Evolutionary conservation across 2,888 invertebrate genomes (phyloP), one percentile per base, ranked within the genome.

Genomic region (Papilio demoleus): DNA sequence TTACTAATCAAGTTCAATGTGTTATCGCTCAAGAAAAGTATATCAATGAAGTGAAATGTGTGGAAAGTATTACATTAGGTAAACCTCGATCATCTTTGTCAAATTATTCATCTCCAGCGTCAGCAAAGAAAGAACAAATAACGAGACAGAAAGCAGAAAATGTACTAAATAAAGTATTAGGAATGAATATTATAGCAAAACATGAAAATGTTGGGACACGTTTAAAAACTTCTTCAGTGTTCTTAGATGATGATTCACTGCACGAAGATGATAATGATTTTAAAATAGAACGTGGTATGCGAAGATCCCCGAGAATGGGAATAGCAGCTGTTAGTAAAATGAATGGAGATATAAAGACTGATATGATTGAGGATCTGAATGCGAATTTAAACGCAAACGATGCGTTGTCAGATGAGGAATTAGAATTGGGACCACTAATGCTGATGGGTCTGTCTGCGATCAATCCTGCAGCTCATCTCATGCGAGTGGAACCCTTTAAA

Each of bases 361-460:
- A 88, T 72, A 80, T 77, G 72, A 76, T 75, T 58, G 88, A 89
- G 74, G 91, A 92, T 72, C 71, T 86, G 17, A 90, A 88, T 74
- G 84, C 87, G 31, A 89, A 87, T 71, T 76, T 71, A 27, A 83
- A 78, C 71, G 71, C 77, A 12, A 82, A 81, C 72, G 91, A 92
- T 64, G 79, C 83, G 31, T 81, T 85, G 56, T 91, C 93, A 3
- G 93, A 93, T 72, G 94, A 95, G 73, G 95, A 95, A 76, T 90
- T 94, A 79, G 93, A 93, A 71, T 89, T 94, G 88, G 93, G 95
- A 50, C 95, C 95, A 1, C 83, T 95, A 12, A 94, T 95, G 93
- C 83, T 96, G 61, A 94, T 95, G 88, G 95, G 95, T 58, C 81
- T 94, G 65, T 94, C 93, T 62, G 94, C 94, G 27, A 93, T 94